phyloP scores from a whole-genome alignment of 2,888 invertebrate species.

The Cephonodes hylas region DNA sequence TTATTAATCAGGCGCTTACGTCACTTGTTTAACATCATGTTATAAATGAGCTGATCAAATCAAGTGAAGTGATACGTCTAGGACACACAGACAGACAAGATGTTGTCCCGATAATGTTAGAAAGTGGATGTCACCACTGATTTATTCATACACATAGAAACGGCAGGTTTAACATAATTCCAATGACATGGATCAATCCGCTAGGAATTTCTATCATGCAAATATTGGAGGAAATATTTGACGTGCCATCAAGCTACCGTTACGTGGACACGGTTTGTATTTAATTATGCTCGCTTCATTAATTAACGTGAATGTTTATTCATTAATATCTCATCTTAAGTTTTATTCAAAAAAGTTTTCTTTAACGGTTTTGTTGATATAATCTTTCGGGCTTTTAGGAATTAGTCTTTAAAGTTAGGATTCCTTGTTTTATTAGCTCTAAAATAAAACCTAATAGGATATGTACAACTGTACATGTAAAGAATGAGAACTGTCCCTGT shows the following conservation, averaged over 20 bases:
- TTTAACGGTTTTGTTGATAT: too few species aligned
- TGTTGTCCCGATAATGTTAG: neutral
- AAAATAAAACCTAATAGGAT: too few species aligned
- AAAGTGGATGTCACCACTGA: neutral
- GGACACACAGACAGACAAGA: neutral
- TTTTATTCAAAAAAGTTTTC: neutral
- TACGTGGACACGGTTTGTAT: neutral
- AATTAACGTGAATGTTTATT: neutral
- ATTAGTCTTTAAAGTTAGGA: too few species aligned
- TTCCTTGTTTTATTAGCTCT: too few species aligned
- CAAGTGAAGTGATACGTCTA: neutral
- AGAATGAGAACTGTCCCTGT: too few species aligned
- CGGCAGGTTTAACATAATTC: neutral
- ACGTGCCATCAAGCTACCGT: conserved; percentile 9
- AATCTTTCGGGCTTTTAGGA: too few species aligned
- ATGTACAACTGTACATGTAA: too few species aligned
- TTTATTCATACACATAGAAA: neutral
- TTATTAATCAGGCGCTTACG: neutral
- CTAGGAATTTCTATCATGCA: conserved; percentile 7
- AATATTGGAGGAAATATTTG: neutral
- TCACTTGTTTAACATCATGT: neutral
- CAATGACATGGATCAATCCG: neutral
- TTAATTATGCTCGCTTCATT: neutral
- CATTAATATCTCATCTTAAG: neutral
- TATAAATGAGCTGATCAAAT: neutral